Evolutionary conservation across 1,140 invertebrate genomes (phyloP).

Genomic region (Sipha flava): DNA sequence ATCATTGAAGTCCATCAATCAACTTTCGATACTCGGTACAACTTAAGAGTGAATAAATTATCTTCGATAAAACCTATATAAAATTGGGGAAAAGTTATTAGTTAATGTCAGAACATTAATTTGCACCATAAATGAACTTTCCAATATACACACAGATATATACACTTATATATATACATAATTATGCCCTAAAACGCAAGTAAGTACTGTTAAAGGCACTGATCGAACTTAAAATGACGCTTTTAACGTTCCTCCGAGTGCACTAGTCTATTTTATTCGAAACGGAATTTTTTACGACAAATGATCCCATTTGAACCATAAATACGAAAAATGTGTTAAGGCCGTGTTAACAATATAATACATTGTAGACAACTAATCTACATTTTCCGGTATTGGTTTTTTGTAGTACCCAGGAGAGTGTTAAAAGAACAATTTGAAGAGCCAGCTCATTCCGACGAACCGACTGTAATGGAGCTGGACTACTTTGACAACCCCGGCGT

Average conservation of each 20-base stretch:
- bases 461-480: constrained; percentile 43
- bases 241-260: neutral
- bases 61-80: too few species aligned
- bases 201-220: neutral
- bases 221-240: neutral
- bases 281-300: neutral
- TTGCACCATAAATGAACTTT: too few species aligned
- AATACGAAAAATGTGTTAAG: neutral
- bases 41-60: too few species aligned
- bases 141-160: too few species aligned
- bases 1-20: too few species aligned
- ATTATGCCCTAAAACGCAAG: too few species aligned
- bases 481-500: constrained; percentile 48
- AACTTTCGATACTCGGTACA: too few species aligned
- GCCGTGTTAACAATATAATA: neutral
- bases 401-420: constrained; percentile 69
- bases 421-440: constrained; percentile 69
- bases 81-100: too few species aligned
- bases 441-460: constrained; percentile 60
- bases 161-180: too few species aligned
- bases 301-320: neutral
- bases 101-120: too few species aligned
- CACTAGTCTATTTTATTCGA: neutral
- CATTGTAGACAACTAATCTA: neutral
- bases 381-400: constrained; percentile 16